Base-by-base conservation (phyloP, 2,888 invertebrate genomes). In the Alentia gelatinosa region DNA sequence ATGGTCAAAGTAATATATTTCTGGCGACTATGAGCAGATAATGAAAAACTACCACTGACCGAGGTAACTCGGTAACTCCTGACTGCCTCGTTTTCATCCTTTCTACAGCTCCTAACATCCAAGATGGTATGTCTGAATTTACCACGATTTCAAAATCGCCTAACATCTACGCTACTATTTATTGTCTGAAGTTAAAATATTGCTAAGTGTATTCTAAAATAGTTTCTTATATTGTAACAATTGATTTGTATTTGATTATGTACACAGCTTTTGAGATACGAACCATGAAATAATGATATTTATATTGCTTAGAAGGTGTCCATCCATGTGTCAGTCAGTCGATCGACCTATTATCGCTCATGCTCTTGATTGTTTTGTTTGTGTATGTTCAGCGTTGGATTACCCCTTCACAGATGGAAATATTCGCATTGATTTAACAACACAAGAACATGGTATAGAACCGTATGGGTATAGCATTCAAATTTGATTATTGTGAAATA, bases 41-140 rank as follows among this genome's bases (percentile, higher is more conserved):
- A 9, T 68, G 1, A 19, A 30, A 68, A 68, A 68, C 68, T 30
- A 68, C 3, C 33, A 5, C 30, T 26, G 68, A 79, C 79, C 19
- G 39, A 35, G 37, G 35, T 79, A 79, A 56, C 19, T 19, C n/a
- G 37, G 35, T 79, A 79, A 56, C 19, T 19, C n/a, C 33, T 86
- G 47, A 26, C 26, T 47, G 47, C 86, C 86, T 86, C 86, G 86
- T 47, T 86, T 42, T 86, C 86, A 35, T 86, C 35, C 86, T 86
- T 50, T 86, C 50, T 42, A 50, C 42, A 30, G 42, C 42, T 23
- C 15, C 50, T 42, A 33, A 30, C 79, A 39, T 33, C 37, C 79
- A 79, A 79, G 79, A 79, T 79, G 79, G 79, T 79, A 79, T 0
- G 79, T 23, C 23, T 1, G 5, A 9, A 15, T 35, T 35, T 79